Base-by-base conservation (phyloP, 2,113 vertebrate genomes). In the Halichoeres trimaculatus region DNA sequence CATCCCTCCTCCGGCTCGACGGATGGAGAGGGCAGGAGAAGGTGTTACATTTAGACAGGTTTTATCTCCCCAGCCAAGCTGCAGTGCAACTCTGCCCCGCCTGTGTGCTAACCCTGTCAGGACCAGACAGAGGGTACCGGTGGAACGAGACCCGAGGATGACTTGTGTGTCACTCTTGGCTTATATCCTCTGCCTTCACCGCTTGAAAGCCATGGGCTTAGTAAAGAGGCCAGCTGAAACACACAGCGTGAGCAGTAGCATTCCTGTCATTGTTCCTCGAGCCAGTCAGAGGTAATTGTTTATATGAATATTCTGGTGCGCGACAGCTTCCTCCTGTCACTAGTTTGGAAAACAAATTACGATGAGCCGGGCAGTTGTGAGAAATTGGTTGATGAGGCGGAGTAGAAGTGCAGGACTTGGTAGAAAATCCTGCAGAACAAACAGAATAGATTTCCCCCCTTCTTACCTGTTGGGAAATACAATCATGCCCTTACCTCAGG, bases 251-350 rank as follows among this genome's bases (percentile, higher is more conserved):
- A 13, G 55, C 13, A 74, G 84, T 54, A 74, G 65, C 81, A 92
- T 90, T 91, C 89, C 84, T 83, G 56, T 58, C 79, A 81, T 89
- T 81, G 83, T 83, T 89, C 73, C 79, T 61, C 30, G 59, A 79
- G 61, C 69, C 64, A 73, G 83, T 90, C 76, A 68, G 61, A 74
- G 63, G 51, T 91, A 92, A 90, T 88, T 91, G 90, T 92, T 93
- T 89, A 81, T 91, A 85, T 90, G 70, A 87, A 91, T 90, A 80
- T 91, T 84, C 61, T 8, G 17, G 71, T 56, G 60, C 53, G 53
- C 57, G 67, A 81, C 76, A 38, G 72, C 75, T 87, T 91, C 80
- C 59, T 45, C 51, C 23, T 80, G 76, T 70, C 76, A 80, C 57
- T 80, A 81, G 65, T 70, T 84, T 58, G 23, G 66, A 87, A 85